Percentiles rank a stretch among this genome's conserved stretches.
phyloP scores from a whole-genome alignment of 92 coral and sea anemone genomes.

The Epizoanthus stellaris region DNA sequence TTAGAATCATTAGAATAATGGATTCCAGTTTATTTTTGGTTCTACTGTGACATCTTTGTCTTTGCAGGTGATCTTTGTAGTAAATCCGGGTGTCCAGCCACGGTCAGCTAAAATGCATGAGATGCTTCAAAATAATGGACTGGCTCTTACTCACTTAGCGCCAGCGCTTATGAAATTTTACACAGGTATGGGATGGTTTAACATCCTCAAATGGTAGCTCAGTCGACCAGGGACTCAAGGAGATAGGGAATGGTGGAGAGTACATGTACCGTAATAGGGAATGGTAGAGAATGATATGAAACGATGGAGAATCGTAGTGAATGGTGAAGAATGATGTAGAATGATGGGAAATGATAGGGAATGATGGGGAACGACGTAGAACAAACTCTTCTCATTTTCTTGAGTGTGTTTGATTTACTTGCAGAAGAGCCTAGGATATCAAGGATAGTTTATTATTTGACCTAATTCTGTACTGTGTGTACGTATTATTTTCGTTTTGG shows the following conservation, averaged over 20 bases:
- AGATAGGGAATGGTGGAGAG: too few relatives aligned
- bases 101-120: constrained; percentile 84
- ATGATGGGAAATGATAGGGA: too few relatives aligned
- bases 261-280: too few relatives aligned
- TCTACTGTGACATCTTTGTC: not conserved
- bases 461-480: not conserved
- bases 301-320: too few relatives aligned
- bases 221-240: too few relatives aligned
- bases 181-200: constrained; percentile 66
- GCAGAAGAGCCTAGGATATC: not conserved
- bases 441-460: not conserved
- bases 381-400: too few relatives aligned
- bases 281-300: too few relatives aligned
- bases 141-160: constrained; percentile 80
- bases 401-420: not conserved
- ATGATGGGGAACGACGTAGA: not conserved
- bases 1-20: too few relatives aligned
- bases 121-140: constrained; percentile 76
- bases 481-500: not conserved
- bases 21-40: not conserved
- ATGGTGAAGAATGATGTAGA: too few relatives aligned
- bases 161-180: constrained; percentile 97
- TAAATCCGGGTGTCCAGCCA: constrained; percentile 92
- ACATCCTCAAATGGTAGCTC: too few relatives aligned
- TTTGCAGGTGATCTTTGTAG: constrained; percentile 90